Evolutionary conservation across 64 coral and sea anemone species (phyloP).

Genomic region (Acropora yongei): DNA sequence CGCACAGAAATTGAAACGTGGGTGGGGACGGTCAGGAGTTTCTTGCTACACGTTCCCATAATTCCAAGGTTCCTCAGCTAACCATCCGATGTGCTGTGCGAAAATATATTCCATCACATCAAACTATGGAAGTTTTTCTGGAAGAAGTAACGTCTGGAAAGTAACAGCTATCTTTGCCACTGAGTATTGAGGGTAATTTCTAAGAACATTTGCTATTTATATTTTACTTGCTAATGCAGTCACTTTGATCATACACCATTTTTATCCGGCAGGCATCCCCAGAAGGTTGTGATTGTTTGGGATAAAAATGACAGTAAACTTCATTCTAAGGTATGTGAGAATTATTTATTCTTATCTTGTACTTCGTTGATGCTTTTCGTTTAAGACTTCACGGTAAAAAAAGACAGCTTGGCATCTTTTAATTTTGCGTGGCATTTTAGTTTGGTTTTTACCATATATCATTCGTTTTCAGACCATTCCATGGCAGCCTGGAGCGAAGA

Average conservation of each 20-base stretch:
- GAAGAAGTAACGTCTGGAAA: too few species aligned
- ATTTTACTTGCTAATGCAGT: background rate
- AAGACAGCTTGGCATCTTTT: too few species aligned
- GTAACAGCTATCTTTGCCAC: too few species aligned
- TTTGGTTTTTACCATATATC: background rate
- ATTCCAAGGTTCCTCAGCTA: background rate
- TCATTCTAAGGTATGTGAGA: background rate
- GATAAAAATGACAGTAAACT: background rate
- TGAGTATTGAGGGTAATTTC: too few species aligned
- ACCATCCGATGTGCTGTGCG: too few species aligned
- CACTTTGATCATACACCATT: background rate
- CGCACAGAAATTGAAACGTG: background rate
- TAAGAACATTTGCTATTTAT: background rate
- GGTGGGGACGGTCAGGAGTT: background rate
- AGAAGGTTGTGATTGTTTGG: background rate
- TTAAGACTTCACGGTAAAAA: background rate
- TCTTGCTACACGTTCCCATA: background rate
- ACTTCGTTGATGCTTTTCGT: background rate
- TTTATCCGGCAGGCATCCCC: background rate
- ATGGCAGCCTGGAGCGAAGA: background rate
- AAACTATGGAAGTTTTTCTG: background rate
- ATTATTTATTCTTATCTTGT: background rate
- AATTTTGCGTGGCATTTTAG: background rate
- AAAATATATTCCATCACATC: background rate
- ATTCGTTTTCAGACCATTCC: background rate